Evolutionary conservation across 2,113 vertebrate genomes (phyloP).

Genomic region (Reinhardtius hippoglossoides): DNA sequence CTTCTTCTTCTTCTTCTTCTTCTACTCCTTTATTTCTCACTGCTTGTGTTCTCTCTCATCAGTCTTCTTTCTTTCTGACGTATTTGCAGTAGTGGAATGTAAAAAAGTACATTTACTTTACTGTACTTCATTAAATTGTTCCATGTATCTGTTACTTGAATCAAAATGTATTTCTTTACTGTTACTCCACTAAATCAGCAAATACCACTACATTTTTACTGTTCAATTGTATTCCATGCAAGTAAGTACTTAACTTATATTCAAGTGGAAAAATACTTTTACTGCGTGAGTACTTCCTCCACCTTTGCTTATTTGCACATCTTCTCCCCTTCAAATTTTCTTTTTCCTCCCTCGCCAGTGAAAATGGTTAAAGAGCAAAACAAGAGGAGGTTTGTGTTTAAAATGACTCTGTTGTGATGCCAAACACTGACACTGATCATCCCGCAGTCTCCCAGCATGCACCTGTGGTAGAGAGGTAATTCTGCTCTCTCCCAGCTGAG

Average conservation of each 20-base stretch:
- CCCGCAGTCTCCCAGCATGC: conserved; percentile 70
- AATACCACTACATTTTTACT: too few species aligned
- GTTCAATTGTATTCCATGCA: too few species aligned
- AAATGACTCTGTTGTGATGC: conserved; percentile 39
- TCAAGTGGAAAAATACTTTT: too few species aligned
- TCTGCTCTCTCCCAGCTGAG: conserved; percentile 77
- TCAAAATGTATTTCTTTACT: too few species aligned
- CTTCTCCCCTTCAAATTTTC: not conserved
- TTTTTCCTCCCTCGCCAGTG: not conserved
- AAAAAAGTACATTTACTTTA: too few species aligned
- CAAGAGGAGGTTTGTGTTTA: conserved; percentile 21
- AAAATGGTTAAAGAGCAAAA: conserved; percentile 4
- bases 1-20: conserved; percentile 17
- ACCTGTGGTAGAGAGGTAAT: conserved; percentile 76
- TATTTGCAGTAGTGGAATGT: too few species aligned
- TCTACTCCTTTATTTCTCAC: conserved; percentile 7
- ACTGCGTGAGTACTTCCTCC: too few species aligned
- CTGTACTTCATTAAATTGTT: too few species aligned
- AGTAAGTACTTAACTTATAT: too few species aligned
- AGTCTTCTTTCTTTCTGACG: conserved; percentile 10
- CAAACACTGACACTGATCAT: conserved; percentile 41
- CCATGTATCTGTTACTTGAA: too few species aligned
- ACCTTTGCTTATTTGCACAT: not conserved
- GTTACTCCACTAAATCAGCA: too few species aligned
- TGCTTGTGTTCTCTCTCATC: not conserved